Evolutionary conservation across 1,140 invertebrate genomes (phyloP).

Genomic region (Drosophila insularis): DNA sequence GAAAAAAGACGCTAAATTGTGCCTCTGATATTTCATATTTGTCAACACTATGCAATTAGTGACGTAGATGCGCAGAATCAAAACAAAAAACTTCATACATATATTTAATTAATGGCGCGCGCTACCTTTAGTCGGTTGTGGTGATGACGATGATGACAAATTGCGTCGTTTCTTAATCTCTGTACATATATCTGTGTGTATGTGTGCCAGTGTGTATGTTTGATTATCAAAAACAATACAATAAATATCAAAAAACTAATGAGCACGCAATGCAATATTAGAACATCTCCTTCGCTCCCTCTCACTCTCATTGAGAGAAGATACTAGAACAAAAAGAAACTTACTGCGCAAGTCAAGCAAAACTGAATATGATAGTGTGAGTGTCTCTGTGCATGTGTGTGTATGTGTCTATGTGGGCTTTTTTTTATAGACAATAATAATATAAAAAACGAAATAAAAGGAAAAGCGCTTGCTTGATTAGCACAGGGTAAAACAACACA

Average conservation of each 20-base stretch:
- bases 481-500: background rate
- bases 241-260: background rate
- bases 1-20: too few species aligned
- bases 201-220: background rate
- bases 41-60: background rate
- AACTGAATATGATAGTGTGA: background rate
- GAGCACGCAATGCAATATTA: background rate
- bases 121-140: background rate
- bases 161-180: background rate
- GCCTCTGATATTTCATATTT: too few species aligned
- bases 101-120: background rate
- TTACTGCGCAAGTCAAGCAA: constrained; percentile 3
- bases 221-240: background rate
- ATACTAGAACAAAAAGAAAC: background rate
- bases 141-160: background rate
- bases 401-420: background rate
- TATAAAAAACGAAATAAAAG: background rate
- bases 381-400: background rate
- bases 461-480: background rate
- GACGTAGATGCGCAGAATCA: background rate
- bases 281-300: background rate
- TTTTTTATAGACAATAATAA: background rate
- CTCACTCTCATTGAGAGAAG: background rate
- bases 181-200: background rate
- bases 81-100: background rate